Evolutionary conservation across 2,888 invertebrate species (phyloP), one percentile per base, ranked within the genome.

Genomic region (Drosophila koepferae): DNA sequence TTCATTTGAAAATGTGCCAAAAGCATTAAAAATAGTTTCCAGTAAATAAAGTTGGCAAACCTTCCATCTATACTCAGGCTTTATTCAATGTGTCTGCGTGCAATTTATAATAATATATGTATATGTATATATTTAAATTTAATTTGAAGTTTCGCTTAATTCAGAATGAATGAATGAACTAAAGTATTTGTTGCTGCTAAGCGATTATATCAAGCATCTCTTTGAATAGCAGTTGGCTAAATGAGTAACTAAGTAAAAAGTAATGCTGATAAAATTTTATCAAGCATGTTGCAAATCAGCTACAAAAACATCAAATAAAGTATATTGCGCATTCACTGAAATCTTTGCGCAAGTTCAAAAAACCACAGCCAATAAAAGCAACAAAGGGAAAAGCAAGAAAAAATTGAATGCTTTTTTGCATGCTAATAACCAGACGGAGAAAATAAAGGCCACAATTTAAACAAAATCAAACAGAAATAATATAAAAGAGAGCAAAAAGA

Each of bases 1-100:
- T 86, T 80, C 53, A 84, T 84, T 84, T 82, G 87, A 80, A 75
- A 84, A 78, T 80, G 73, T 82, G 85, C 80, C 87, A 84, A 74
- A 60, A 70, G 71, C 81, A 81, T 85, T 76, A 78, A 82, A 82
- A 78, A 80, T 18, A 20, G 67, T 82, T 78, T 72, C 18, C 54
- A 23, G 38, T 41, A 58, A 65, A 70, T 75, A 9, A 66, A 77
- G 41, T 68, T 78, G 64, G 63, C 74, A 60, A 54, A 10, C 40
- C 63, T 28, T n/a, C 23, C 12, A 53, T 20, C 18, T 9, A 34
- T 16, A 1, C 38, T 6, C 38, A 16, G 16, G 38, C 38, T 40
- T 6, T 38, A 38, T 16, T 16, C 14, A 38, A 38, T 38, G 38
- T 16, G 38, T 16, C 38, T 38, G 38, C 38, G 14, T 14, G 38